Evolutionary conservation across 2,113 vertebrate species (phyloP).

Genomic region (Leptocoma aspasia): DNA sequence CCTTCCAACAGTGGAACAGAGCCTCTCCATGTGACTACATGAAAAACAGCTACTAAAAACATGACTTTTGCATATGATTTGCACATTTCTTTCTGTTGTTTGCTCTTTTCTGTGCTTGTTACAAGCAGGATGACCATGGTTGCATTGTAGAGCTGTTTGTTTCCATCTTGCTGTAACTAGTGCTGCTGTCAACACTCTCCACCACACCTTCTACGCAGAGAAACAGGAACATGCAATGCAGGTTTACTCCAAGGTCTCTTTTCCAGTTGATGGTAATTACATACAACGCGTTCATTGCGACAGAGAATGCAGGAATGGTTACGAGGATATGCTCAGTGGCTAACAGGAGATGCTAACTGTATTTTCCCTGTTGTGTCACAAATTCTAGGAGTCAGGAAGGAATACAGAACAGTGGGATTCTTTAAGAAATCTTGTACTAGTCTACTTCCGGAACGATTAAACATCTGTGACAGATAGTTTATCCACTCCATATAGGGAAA

Average conservation of each 20-base stretch:
- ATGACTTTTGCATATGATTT: neutral
- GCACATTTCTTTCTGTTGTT: neutral
- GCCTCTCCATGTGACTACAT: neutral
- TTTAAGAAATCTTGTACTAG: conserved; percentile 50
- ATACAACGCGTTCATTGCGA: neutral
- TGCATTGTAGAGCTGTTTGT: neutral
- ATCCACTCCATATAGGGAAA: conserved; percentile 44
- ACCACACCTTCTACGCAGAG: neutral
- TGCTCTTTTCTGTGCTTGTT: neutral
- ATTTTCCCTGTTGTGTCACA: neutral
- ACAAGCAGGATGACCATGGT: neutral
- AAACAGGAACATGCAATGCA: conserved; percentile 7
- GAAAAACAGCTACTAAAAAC: neutral
- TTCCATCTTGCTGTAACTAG: neutral
- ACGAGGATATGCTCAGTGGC: neutral
- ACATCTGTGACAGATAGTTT: conserved; percentile 41
- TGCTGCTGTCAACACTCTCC: neutral
- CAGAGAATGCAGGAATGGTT: neutral
- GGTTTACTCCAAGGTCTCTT: conserved; percentile 9
- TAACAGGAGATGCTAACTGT: neutral
- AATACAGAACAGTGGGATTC: conserved; percentile 57
- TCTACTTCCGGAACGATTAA: conserved; percentile 45
- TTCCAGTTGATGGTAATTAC: conserved; percentile 29
- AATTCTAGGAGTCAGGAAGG: conserved; percentile 55
- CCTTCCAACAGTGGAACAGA: neutral